Percentiles rank a stretch among this genome's conserved stretches.
These are phyloP conservation scores for Toxotes jaculatrix DNA, from an alignment of 2,113 vertebrate genomes.

Conservation along the genomic window DNA sequence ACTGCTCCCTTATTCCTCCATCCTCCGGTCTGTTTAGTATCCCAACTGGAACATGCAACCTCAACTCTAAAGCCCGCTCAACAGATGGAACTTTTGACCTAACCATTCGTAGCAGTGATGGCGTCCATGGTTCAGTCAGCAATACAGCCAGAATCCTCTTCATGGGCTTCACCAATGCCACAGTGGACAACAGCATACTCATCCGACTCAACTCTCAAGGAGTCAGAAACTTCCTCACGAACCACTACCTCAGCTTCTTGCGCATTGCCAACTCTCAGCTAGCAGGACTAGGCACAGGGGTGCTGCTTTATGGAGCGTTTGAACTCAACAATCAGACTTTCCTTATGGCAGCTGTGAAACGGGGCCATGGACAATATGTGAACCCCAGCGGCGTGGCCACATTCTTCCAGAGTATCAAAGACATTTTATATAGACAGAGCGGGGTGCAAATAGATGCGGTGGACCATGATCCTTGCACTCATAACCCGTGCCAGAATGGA, in stretches of 20 bases:
- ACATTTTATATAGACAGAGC: constrained; percentile 91
- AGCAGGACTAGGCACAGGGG: constrained; percentile 90
- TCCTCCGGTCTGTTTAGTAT: constrained; percentile 92
- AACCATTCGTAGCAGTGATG: constrained; percentile 89
- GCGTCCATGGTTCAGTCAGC: constrained; percentile 89
- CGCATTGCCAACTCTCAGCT: constrained; percentile 93
- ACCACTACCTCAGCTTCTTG: constrained; percentile 95
- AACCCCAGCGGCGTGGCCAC: constrained; percentile 94
- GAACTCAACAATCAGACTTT: constrained; percentile 93
- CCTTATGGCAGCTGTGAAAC: constrained; percentile 91
- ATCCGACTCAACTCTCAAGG: constrained; percentile 88
- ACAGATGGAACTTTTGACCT: constrained; percentile 93
- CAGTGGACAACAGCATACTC: constrained; percentile 95
- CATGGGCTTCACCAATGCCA: constrained; percentile 89
- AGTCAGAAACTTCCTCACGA: constrained; percentile 88
- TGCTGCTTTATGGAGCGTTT: constrained; percentile 91
- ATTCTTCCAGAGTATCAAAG: constrained; percentile 98
- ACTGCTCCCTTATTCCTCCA: constrained; percentile 91
- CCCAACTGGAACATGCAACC: constrained; percentile 88
- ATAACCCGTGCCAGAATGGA: constrained; percentile 93
- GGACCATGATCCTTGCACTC: constrained; percentile 93
- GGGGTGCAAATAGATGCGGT: constrained; percentile 93
- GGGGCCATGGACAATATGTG: constrained; percentile 90
- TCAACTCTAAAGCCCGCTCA: constrained; percentile 90
- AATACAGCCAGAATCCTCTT: constrained; percentile 91